Base-by-base conservation (phyloP, 2,797 vertebrate species). In the Lophius americanus region DNA sequence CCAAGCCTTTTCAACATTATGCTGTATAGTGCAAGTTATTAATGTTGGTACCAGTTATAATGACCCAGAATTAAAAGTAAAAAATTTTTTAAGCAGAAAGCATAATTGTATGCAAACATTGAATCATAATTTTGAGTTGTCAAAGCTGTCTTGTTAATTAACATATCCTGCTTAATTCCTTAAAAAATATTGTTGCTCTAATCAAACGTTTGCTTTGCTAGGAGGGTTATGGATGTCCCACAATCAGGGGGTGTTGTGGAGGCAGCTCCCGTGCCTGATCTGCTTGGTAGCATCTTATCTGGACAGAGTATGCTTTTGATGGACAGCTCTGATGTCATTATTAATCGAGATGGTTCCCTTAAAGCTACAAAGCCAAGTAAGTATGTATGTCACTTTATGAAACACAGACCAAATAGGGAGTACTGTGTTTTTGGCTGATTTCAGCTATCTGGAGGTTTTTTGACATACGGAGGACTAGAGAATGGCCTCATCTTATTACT, bases 331-430 rank as follows among this genome's bases (percentile, higher is more conserved):
- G 94, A 97, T 70, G 89, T 99, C 3, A 84, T 96, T 70, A 99
- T 99, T 86, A 97, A 96, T 85, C 93, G 97, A 47, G 98, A 99
- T 46, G 98, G 98, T 70, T 95, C 96, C 0, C 94, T 99, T 58
- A 96, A 95, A 0, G 90, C 95, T 0, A 91, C 91, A 79, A 95
- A 93, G 74, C 79, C 93, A 78, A 91, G 98, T 98, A 77, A 76
- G 88, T 80, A 37, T 65, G 11, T 57, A 12, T 60, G 9, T 5
- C 13, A 49, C 11, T 33, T 54, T 56, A 37, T 65, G 32, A n/a
- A 57, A 64, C 10, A 7, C 39, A 39, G 4, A 41, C n/a, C 9
- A 1, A 12, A 12, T 3, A 3, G 3, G 11, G 32, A 37, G 37
- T 6, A 14, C 36, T 38, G 35, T 73, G 1, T 10, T 41, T 56